These are phyloP conservation scores for Seriola dumerili DNA, from an alignment of 2,113 vertebrate genomes.

Conservation along the genomic window DNA sequence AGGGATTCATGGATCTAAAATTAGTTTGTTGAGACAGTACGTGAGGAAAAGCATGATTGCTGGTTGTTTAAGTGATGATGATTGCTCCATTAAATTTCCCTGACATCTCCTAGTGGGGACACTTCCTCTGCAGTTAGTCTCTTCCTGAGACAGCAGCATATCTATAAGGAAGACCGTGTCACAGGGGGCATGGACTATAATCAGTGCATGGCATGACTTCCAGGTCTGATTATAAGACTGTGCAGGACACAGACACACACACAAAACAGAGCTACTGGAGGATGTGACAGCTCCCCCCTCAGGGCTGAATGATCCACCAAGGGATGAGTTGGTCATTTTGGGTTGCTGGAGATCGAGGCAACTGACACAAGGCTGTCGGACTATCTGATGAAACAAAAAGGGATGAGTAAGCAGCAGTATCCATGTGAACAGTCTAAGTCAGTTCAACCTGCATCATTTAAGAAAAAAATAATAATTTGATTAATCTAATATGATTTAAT, in stretches of 20 bases:
- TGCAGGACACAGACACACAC: neutral
- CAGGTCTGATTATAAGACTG: slow-evolving; percentile 16
- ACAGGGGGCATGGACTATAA: neutral
- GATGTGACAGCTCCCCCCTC: slow-evolving; percentile 46
- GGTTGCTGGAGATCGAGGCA: slow-evolving; percentile 5
- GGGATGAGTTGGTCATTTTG: slow-evolving; percentile 39
- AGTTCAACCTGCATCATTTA: neutral
- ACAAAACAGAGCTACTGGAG: slow-evolving; percentile 2
- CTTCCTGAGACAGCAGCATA: neutral
- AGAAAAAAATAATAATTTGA: neutral
- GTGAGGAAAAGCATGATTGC: neutral
- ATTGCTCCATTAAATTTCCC: slow-evolving; percentile 2
- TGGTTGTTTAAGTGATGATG: neutral
- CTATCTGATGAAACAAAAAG: slow-evolving; percentile 27
- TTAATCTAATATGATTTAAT: neutral
- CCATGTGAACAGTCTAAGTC: neutral
- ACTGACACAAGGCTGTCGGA: neutral
- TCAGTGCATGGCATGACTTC: neutral
- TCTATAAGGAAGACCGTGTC: neutral
- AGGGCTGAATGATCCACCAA: slow-evolving; percentile 27
- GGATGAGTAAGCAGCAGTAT: slow-evolving; percentile 13
- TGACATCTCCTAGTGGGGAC: neutral
- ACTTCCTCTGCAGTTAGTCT: neutral
- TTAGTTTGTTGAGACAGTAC: neutral
- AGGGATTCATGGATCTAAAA: too few relatives aligned